A percentile compares a stretch with the other conserved stretches of the same genome.
Evolutionary conservation across 2,888 invertebrate genomes (phyloP).

Genomic region (Anthrax anthrax): DNA sequence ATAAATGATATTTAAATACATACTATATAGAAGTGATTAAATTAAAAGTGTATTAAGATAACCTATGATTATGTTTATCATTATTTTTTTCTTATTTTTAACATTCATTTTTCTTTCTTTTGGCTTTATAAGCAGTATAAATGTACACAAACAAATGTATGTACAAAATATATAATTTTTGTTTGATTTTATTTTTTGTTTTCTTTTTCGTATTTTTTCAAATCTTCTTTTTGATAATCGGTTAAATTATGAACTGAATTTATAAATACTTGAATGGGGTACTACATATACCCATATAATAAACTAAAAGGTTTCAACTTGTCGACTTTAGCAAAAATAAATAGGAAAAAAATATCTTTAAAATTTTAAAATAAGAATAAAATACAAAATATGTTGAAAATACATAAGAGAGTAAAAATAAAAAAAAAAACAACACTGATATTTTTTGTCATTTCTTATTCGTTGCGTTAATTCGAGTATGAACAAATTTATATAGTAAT

Average conservation of each 20-base stretch:
- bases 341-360: too few species aligned
- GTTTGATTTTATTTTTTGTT: conserved; percentile 2
- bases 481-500: too few species aligned
- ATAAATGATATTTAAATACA: too few species aligned
- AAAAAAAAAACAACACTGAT: neutral
- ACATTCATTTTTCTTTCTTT: too few species aligned
- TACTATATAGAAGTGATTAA: neutral
- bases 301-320: conserved; percentile 1
- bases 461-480: too few species aligned
- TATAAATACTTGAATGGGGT: too few species aligned
- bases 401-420: neutral
- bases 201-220: neutral
- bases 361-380: too few species aligned
- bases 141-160: too few species aligned
- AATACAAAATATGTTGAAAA: too few species aligned
- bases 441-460: conserved; percentile 4
- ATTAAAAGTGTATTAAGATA: neutral
- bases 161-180: neutral
- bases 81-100: neutral
- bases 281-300: neutral
- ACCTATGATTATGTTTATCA: neutral
- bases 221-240: conserved; percentile 5
- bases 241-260: conserved; percentile 10
- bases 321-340: neutral
- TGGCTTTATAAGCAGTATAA: too few species aligned